Conservation (phyloP, 2,888 invertebrate genomes). For the Ypsolopha scabrella region DNA sequence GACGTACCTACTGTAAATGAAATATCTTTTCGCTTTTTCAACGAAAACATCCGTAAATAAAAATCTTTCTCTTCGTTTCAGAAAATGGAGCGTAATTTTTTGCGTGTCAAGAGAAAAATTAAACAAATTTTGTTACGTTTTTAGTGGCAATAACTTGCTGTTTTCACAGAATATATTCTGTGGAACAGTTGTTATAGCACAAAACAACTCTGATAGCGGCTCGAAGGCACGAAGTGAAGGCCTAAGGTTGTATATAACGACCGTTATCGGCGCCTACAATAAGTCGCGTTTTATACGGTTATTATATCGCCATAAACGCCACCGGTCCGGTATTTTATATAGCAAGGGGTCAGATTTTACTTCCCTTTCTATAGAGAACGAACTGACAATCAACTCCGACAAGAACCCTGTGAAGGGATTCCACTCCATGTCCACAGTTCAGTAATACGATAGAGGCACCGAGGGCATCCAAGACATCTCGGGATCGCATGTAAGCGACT, state of each 20-base stretch:
- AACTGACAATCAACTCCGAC: neutral
- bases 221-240: slow-evolving; percentile 36
- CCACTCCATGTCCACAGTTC: no score
- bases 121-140: no score
- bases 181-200: neutral
- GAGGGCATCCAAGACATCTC: no score
- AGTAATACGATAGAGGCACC: no score
- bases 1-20: neutral
- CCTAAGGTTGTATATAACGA: slow-evolving; percentile 54
- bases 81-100: no score
- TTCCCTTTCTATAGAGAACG: slow-evolving; percentile 24
- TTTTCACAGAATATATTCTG: neutral
- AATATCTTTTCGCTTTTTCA: neutral
- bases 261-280: slow-evolving; percentile 67
- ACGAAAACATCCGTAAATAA: no score
- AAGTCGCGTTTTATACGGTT: slow-evolving; percentile 70
- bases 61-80: no score
- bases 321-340: slow-evolving; percentile 67
- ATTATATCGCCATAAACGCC: slow-evolving; percentile 69
- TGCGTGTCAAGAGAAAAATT: no score
- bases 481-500: no score
- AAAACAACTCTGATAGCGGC: neutral
- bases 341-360: slow-evolving; percentile 64
- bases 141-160: no score
- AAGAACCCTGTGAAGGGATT: no score